Evolutionary conservation across 2,113 vertebrate species (phyloP), one percentile per base, ranked within the genome.

Genomic region (Periophthalmus modestus): DNA sequence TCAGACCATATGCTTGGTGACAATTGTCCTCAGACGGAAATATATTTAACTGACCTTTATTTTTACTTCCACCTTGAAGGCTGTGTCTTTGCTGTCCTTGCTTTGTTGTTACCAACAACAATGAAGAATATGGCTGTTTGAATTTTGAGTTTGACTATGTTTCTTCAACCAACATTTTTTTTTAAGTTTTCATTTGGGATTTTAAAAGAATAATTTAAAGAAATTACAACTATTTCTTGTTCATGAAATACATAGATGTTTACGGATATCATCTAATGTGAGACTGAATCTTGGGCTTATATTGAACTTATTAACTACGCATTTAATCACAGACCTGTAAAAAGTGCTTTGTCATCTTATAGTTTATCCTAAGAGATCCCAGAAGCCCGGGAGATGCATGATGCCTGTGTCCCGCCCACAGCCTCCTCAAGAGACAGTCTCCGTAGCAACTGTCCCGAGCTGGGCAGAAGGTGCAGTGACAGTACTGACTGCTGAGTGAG

Each of bases 321-420:
- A 71, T 66, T 70, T 74, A 73, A 71, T 66, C 71, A 78, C 78
- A 59, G 72, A 55, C 13, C 19, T 50, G 34, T 36, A 21, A 75
- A 89, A 88, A 82, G 50, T 87, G 87, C 86, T 84, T 78, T 77
- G 79, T 86, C 85, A 90, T 82, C 52, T 3, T 66, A 57, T 72
- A 77, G 82, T 73, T 82, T 84, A 68, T 84, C 82, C 84, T 75
- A 67, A 86, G 77, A 80, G 79, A 80, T 78, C 79, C 74, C 71
- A 61, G 69, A 19, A 54, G 81, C 66, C 77, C 36, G 72, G 77
- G 73, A 75, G 76, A 74, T 16, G 43, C 75, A 19, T 79, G 87
- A 90, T 82, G 81, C 59, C 34, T 57, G 66, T 69, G 54, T 65
- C 80, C 87, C 89, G 85, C 81, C 84, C 39, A 43, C 7, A 43